A percentile compares a stretch with the other conserved stretches of the same genome.
These are phyloP conservation scores for Ctenosaura bakeri DNA, from an alignment of 2,797 vertebrate species.

Conservation along the genomic window DNA sequence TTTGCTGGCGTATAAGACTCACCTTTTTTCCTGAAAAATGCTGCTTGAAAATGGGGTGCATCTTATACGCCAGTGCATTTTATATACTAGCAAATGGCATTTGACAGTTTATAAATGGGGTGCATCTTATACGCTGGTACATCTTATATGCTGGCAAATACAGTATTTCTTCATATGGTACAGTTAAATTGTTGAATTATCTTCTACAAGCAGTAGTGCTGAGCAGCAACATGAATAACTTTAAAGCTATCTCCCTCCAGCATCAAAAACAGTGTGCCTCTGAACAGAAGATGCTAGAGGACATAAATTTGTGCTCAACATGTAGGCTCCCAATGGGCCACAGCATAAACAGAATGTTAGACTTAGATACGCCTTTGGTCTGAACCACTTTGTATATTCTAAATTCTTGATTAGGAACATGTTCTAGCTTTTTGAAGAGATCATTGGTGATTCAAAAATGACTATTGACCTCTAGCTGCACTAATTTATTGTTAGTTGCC, in stretches of 20 bases:
- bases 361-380: neutral
- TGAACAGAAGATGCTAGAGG: too few species aligned
- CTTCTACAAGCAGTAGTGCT: neutral
- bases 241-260: neutral
- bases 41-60: too few species aligned
- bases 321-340: neutral
- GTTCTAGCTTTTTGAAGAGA: neutral
- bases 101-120: too few species aligned
- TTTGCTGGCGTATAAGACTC: too few species aligned
- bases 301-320: too few species aligned
- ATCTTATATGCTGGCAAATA: too few species aligned
- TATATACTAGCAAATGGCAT: too few species aligned
- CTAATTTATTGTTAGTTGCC: too few species aligned
- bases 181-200: neutral
- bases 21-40: too few species aligned
- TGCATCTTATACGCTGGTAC: too few species aligned
- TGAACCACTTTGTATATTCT: neutral
- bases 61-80: too few species aligned
- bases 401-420: neutral
- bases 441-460: neutral
- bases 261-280: neutral
- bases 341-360: neutral
- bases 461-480: neutral
- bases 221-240: neutral
- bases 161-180: neutral